phyloP scores from a whole-genome alignment of 1,140 invertebrate species.

The Xylocopa sonorina region DNA sequence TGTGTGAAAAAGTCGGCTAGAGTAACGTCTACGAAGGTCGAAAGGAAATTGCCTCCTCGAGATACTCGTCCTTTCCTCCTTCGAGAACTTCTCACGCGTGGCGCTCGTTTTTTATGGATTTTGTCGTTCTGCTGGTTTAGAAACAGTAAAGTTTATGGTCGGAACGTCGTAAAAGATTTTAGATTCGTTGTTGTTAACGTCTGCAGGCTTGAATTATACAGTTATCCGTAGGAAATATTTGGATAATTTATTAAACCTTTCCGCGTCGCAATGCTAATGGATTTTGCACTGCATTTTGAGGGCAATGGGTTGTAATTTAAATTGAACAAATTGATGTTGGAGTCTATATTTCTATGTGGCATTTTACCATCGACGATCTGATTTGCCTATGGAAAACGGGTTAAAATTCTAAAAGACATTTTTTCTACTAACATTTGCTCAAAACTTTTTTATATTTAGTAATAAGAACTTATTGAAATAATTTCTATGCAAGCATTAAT shows the following conservation, averaged over 20 bases:
- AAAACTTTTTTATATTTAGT: background rate
- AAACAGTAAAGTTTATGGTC: background rate
- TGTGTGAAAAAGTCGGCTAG: conserved; percentile 26
- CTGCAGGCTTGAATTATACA: background rate
- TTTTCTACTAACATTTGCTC: background rate
- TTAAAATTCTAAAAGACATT: too few species aligned
- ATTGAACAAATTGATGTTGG: background rate
- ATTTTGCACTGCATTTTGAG: background rate
- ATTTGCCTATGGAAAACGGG: too few species aligned
- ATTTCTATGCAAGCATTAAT: background rate
- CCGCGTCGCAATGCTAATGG: background rate
- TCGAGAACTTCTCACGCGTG: background rate
- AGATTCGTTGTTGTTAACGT: background rate
- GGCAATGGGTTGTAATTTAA: background rate
- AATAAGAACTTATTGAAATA: background rate
- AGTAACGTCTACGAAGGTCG: background rate
- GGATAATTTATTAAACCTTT: background rate
- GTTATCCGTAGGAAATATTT: background rate
- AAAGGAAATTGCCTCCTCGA: background rate
- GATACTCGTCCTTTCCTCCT: too few species aligned
- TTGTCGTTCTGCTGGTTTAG: too few species aligned
- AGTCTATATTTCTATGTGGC: too few species aligned
- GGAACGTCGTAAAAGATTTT: background rate
- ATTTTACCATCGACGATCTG: too few species aligned
- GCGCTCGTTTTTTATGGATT: background rate